Evolutionary conservation across 1,140 invertebrate species (phyloP).

Genomic region (Diachasmimorpha longicaudata): DNA sequence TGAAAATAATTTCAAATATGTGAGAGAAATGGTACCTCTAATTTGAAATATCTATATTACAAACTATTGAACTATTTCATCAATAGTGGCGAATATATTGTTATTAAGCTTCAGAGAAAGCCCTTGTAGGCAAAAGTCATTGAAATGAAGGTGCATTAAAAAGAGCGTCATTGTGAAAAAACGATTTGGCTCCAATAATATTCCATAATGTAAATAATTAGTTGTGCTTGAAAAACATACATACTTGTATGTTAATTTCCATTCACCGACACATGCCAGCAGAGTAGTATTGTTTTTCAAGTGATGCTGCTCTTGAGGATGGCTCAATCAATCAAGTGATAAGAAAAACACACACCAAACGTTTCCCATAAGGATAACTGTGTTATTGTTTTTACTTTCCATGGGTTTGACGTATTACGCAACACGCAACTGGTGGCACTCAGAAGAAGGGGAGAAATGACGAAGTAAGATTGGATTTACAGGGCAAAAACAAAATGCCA

Average conservation of each 20-base stretch:
- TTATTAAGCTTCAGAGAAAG: too few species aligned
- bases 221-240: background rate
- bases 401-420: conserved; percentile 42
- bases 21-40: too few species aligned
- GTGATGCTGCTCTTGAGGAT: background rate
- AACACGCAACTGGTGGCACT: conserved; percentile 58
- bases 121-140: too few species aligned
- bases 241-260: background rate
- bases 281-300: conserved; percentile 8
- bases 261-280: conserved; percentile 31
- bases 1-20: too few species aligned
- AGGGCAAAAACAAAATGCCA: background rate
- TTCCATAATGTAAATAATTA: background rate
- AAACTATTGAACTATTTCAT: too few species aligned
- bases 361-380: background rate
- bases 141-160: background rate
- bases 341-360: background rate
- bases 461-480: background rate
- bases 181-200: too few species aligned
- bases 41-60: too few species aligned
- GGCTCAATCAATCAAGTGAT: background rate
- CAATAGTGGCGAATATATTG: too few species aligned
- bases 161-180: background rate
- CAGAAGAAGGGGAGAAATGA: conserved; percentile 35
- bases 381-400: background rate